phyloP scores from a whole-genome alignment of 2,797 vertebrate genomes.

The Glossophaga mutica region DNA sequence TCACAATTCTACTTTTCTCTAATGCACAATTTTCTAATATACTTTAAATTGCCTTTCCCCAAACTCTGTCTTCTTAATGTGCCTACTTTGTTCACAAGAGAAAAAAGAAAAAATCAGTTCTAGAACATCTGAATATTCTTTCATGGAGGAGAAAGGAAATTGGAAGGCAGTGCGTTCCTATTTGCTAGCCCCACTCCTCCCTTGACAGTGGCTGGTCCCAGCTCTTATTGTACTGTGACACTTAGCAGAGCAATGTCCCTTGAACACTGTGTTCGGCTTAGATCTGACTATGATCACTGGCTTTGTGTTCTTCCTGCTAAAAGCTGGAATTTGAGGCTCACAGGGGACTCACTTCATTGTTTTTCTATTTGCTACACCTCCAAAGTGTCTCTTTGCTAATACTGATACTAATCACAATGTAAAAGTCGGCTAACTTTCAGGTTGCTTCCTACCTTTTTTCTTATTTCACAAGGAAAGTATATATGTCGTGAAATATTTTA shows the following conservation, averaged over 20 bases:
- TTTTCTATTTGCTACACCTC: not conserved
- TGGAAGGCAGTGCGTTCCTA: not conserved
- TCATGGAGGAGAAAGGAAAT: not conserved
- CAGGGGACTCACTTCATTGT: not conserved
- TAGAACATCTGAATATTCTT: not conserved
- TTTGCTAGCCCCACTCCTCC: not conserved
- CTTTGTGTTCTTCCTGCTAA: not conserved
- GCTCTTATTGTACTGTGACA: not conserved
- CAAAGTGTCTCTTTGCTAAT: not conserved
- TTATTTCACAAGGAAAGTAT: not conserved
- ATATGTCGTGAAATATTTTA: not conserved
- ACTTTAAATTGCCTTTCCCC: not conserved
- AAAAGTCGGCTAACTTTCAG: not conserved
- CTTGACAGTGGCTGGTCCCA: not conserved
- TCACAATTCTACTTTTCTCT: not conserved
- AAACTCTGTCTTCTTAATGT: not conserved
- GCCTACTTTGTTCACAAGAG: not conserved
- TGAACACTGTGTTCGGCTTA: not conserved
- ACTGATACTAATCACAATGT: not conserved
- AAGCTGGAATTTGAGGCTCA: not conserved
- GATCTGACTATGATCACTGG: not conserved
- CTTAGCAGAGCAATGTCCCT: not conserved
- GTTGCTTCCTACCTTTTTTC: not conserved
- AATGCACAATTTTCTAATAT: not conserved
- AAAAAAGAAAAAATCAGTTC: not conserved